Evolutionary conservation across 2,888 invertebrate species (phyloP), one percentile per base, ranked within the genome.

Genomic region (Apodemia hepburni): DNA sequence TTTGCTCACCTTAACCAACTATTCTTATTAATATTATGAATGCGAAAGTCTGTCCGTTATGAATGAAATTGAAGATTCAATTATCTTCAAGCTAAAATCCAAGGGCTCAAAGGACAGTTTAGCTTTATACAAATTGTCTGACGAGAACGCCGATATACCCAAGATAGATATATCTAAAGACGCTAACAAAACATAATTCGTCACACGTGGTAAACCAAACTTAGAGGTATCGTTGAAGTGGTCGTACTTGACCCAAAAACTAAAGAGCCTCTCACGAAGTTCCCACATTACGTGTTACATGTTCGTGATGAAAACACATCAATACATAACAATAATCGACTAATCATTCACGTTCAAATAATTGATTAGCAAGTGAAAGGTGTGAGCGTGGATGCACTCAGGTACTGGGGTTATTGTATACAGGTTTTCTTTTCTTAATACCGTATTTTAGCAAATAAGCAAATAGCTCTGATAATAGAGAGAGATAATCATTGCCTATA

Each of bases 241-340:
- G 64, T 33, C 54, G 68, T 66, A 67, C 71, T 71, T 71, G 70
- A 70, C 69, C 70, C 61, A 68, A 67, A 68, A 68, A 42, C 58
- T 58, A 67, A 69, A 62, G 63, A 60, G 59, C 63, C 54, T 63
- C 63, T 61, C 66, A 68, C 66, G 68, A 63, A 61, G 64, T 65
- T 66, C 65, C 68, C 67, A 66, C 69, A 54, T 54, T 54, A 54
- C 54, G 27, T 22, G 54, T 54, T 54, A 27, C 54, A 15, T 27
- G 54, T 58, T 61, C 57, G 64, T 58, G 27, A 22, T 61, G 58
- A 38, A 60, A 27, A 5, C 54, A 54, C 54, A 54, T 54, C 18
- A 51, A 22, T 27, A 54, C 45, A 45, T 45, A 45, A 45, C 54
- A 54, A 27, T 22, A 22, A 54, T 54, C 54, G 12, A 27, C 54